Percentiles rank a stretch among this genome's conserved stretches.
Conservation (phyloP, 2,888 invertebrate genomes). For the Temnothorax ravouxi region DNA sequence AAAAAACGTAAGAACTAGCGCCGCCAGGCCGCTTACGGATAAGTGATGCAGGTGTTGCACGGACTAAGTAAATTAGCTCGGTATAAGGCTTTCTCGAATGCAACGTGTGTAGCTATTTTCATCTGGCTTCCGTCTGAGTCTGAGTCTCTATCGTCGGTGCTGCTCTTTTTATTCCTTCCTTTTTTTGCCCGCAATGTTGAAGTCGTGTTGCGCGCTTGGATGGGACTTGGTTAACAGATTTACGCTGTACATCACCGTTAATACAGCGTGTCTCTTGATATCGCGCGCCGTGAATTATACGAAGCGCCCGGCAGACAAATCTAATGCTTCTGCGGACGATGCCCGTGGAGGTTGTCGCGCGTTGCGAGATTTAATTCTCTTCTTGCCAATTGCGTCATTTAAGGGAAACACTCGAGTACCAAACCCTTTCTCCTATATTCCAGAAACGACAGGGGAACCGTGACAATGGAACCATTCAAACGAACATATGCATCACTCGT, state of each 20-base stretch:
- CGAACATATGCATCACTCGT: slow-evolving; percentile 30
- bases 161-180: not conserved
- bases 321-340: not conserved
- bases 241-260: not conserved
- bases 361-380: slow-evolving; percentile 13
- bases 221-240: not conserved
- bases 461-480: slow-evolving; percentile 66
- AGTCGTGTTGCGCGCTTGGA: slow-evolving; percentile 7
- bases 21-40: slow-evolving; percentile 59
- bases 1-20: not conserved
- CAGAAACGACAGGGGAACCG: slow-evolving; percentile 60
- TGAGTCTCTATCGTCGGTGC: not conserved
- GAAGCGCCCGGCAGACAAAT: not conserved
- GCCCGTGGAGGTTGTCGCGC: not conserved
- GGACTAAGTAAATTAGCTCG: slow-evolving; percentile 64
- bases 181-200: not conserved
- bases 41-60: slow-evolving; percentile 71
- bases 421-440: slow-evolving; percentile 9
- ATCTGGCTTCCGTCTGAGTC: slow-evolving; percentile 49
- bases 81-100: slow-evolving; percentile 29
- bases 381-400: slow-evolving; percentile 28
- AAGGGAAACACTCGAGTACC: slow-evolving; percentile 8
- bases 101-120: slow-evolving; percentile 39
- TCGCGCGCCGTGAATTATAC: not conserved
- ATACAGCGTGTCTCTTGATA: not conserved